Conservation (phyloP, 2,113 vertebrate genomes). For the Neolamprologus devosi region DNA sequence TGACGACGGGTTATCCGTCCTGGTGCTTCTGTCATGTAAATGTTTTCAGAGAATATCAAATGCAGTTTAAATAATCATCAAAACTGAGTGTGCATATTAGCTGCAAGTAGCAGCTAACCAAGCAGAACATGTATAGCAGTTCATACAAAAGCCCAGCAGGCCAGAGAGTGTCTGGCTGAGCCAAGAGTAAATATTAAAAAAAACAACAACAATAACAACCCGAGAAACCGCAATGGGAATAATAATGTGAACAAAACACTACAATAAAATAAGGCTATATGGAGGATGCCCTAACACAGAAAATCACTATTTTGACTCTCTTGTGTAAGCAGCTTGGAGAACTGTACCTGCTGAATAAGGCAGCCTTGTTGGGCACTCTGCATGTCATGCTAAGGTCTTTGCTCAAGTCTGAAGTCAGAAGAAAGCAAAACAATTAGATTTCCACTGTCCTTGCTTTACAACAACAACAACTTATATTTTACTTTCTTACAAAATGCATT, state of each 20-base stretch:
- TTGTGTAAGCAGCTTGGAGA: background rate
- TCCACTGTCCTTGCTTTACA: background rate
- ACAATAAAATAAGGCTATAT: background rate
- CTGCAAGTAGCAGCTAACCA: background rate
- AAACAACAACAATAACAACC: background rate
- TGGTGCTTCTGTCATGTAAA: background rate
- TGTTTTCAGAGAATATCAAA: background rate
- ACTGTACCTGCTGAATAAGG: conserved; percentile 53
- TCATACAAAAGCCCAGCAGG: background rate
- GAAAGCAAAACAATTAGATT: background rate
- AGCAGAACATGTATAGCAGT: background rate
- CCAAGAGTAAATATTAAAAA: background rate
- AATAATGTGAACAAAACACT: conserved; percentile 16
- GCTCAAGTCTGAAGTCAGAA: conserved; percentile 6
- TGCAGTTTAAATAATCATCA: background rate
- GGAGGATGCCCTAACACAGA: background rate
- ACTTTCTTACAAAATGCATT: background rate
- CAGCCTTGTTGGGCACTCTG: conserved; percentile 22
- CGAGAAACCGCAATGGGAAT: background rate
- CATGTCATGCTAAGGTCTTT: background rate
- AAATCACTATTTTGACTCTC: background rate
- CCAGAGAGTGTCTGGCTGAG: background rate
- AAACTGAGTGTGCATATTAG: background rate
- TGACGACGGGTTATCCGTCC: background rate
- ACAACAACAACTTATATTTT: background rate